A percentile compares a stretch with the other conserved stretches of the same genome.
phyloP scores from a whole-genome alignment of 2,888 invertebrate genomes.

The Parapristionchus giblindavisi region DNA sequence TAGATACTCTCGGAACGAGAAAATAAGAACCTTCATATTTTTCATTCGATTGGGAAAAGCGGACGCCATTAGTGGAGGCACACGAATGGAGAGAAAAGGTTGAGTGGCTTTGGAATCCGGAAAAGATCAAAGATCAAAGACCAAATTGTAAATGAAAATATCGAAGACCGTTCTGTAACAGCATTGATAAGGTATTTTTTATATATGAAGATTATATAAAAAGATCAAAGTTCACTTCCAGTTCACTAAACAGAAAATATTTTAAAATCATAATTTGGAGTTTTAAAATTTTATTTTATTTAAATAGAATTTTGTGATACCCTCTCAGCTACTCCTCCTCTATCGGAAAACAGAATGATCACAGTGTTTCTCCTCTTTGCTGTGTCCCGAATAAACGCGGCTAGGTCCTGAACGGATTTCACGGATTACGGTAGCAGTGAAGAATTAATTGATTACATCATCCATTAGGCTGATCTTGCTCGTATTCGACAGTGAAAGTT shows the following conservation, averaged over 20 bases:
- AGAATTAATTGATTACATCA: neutral
- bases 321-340: conserved; percentile 13
- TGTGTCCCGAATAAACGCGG: neutral
- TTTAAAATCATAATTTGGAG: neutral
- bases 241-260: no score
- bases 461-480: neutral
- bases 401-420: conserved; percentile 1
- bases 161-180: no score
- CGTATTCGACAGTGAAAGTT: neutral
- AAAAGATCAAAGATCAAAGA: no score
- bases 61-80: conserved; percentile 16
- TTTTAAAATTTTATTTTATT: neutral
- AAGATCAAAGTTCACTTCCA: no score
- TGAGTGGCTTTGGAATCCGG: neutral
- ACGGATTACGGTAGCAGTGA: neutral
- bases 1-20: neutral
- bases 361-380: conserved; percentile 6
- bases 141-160: no score
- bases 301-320: neutral
- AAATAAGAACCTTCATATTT: conserved; percentile 23
- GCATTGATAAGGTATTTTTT: no score
- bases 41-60: conserved; percentile 25
- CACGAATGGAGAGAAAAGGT: conserved; percentile 23
- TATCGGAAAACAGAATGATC: conserved; percentile 17
- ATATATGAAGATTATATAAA: no score